Conservation (phyloP, 2,797 vertebrate species). For the Rhynchonycteris naso region DNA sequence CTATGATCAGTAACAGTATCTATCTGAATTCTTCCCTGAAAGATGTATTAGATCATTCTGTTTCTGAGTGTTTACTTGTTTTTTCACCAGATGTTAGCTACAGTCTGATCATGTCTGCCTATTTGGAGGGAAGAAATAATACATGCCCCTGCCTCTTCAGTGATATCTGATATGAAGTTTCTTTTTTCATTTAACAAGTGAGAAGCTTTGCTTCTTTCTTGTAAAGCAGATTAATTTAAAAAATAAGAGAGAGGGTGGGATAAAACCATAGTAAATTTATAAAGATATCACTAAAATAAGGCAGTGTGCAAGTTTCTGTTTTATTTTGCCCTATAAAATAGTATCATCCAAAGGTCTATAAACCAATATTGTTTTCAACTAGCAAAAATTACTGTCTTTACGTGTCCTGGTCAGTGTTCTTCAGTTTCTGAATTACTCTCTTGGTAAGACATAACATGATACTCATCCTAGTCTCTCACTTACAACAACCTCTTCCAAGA, state of each 20-base stretch:
- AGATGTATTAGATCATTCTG: background rate
- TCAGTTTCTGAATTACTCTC: background rate
- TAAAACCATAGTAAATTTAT: background rate
- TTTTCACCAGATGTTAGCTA: background rate
- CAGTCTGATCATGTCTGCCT: background rate
- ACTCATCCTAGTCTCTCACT: background rate
- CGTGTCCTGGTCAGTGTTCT: background rate
- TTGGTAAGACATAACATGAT: background rate
- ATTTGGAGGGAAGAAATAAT: background rate
- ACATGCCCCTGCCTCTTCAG: background rate
- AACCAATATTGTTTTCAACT: background rate
- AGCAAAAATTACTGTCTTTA: background rate
- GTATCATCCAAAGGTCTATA: slow-evolving; percentile 25
- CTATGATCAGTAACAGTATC: background rate
- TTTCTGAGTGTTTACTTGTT: background rate
- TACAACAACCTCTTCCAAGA: background rate
- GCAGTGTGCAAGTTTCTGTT: background rate
- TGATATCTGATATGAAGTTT: slow-evolving; percentile 9
- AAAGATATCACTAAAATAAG: background rate
- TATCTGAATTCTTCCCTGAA: background rate
- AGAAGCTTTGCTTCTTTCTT: background rate
- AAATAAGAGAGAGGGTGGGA: background rate
- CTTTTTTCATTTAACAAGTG: background rate
- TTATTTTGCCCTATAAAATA: background rate
- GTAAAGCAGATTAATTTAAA: slow-evolving; percentile 42